A percentile compares a stretch with the other conserved stretches of the same genome.
These are phyloP conservation scores for Lordiphosa clarofinis DNA, from an alignment of 1,140 invertebrate genomes.

Conservation along the genomic window DNA sequence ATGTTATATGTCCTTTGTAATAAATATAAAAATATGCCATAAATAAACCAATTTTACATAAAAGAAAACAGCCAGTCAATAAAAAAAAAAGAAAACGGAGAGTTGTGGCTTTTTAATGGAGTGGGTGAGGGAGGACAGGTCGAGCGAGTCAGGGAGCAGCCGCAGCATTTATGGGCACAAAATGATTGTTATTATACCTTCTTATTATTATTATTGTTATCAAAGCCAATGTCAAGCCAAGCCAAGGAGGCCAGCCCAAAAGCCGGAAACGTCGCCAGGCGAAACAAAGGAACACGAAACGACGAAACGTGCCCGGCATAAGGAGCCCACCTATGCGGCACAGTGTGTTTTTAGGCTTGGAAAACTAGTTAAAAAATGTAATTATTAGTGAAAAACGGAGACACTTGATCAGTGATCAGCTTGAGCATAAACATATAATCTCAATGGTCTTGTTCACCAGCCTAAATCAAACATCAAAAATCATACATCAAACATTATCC, in stretches of 20 bases:
- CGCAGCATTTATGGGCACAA: conserved; percentile 53
- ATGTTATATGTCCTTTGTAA: conserved; percentile 33
- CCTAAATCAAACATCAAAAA: no score
- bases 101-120: conserved; percentile 30
- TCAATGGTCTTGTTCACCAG: no score
- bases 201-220: conserved; percentile 66
- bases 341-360: neutral
- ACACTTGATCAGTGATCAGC: no score
- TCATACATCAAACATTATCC: no score
- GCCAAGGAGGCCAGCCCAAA: conserved; percentile 20
- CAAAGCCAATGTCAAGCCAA: conserved; percentile 57
- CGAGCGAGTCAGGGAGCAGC: conserved; percentile 5
- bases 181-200: conserved; percentile 69
- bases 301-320: conserved; percentile 49
- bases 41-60: conserved; percentile 61
- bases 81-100: conserved; percentile 28
- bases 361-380: neutral
- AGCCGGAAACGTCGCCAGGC: conserved; percentile 26
- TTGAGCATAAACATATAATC: no score
- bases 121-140: neutral
- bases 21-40: conserved; percentile 53
- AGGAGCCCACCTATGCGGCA: conserved; percentile 26
- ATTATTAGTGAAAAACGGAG: no score
- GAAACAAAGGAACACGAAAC: conserved; percentile 13
- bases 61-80: conserved; percentile 46